Evolutionary conservation across 2,888 invertebrate genomes (phyloP), one percentile per base, ranked within the genome.

Genomic region (Calliopum simillimum): DNA sequence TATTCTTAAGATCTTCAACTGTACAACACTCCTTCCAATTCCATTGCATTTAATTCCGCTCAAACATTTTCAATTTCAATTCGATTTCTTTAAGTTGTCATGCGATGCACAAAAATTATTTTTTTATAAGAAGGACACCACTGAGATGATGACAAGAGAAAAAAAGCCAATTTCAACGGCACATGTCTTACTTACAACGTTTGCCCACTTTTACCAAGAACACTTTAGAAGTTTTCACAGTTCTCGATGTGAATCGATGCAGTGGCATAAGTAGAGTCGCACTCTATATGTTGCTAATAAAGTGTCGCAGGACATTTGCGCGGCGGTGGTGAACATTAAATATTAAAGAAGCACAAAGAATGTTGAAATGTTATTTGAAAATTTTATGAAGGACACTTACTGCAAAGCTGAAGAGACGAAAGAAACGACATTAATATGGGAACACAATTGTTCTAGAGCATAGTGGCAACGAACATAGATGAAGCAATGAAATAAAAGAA

Each of bases 51-150:
- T 33, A 33, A 33, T 33, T 33, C 8, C 44, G 16, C 46, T 21
- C 19, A 19, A 19, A 13, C 61, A 44, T 61, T 61, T 61, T 61
- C 61, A 61, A 61, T 61, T 61, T 61, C 61, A 46, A 61, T 61
- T 61, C 14, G 14, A 61, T 25, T 61, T 46, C 61, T 61, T 46
- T 2, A 61, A 61, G 61, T 41, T 41, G 5, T 41, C 12, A 41
- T 46, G 61, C 59, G 12, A 43, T 33, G 33, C 33, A 8, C 8
- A 44, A 12, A 16, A 23, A 33, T 41, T 14, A 16, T 46, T 61
- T 23, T 61, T 23, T 46, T 21, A 46, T 61, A 19, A 46, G 23
- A 44, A 46, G 46, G n/a, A 61, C 61, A 59, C 16, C 16, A 59
- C 19, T 6, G 59, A 16, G 61, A 21, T 23, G 44, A 16, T 19